These are phyloP conservation scores for Microctonus aethiopoides DNA, from an alignment of 2,888 invertebrate species.

Conservation along the genomic window DNA sequence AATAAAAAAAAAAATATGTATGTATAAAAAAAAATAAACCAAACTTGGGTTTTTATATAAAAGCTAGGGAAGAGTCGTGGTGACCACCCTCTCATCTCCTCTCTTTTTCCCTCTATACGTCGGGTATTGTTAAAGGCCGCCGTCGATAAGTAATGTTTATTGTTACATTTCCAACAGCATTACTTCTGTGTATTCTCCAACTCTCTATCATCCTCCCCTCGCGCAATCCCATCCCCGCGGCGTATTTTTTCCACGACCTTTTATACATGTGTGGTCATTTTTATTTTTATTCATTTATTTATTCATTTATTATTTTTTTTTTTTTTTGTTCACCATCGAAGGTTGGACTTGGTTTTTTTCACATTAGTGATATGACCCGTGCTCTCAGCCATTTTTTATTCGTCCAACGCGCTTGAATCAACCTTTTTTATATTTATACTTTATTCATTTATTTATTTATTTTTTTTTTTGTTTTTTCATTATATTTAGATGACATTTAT, in stretches of 20 bases:
- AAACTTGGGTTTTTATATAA: conserved; percentile 58
- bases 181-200: conserved; percentile 17
- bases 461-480: background rate
- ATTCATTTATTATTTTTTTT: conserved; percentile 40
- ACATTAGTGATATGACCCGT: conserved; percentile 55
- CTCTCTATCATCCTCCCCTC: background rate
- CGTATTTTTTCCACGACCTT: conserved; percentile 34
- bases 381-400: conserved; percentile 41
- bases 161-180: conserved; percentile 61
- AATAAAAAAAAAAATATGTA: conserved; percentile 16
- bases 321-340: conserved; percentile 60
- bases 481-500: background rate
- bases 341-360: conserved; percentile 49
- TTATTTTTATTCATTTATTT: background rate
- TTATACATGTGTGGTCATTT: conserved; percentile 11
- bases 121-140: conserved; percentile 61
- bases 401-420: background rate
- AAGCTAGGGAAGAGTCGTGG: conserved; percentile 30
- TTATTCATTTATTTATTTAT: background rate
- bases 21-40: conserved; percentile 5
- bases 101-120: conserved; percentile 40
- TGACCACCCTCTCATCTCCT: conserved; percentile 26
- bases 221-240: conserved; percentile 22
- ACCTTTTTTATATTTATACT: background rate
- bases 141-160: conserved; percentile 67